Conservation (phyloP, 2,113 vertebrate genomes). For the Cryptotis parvus region DNA sequence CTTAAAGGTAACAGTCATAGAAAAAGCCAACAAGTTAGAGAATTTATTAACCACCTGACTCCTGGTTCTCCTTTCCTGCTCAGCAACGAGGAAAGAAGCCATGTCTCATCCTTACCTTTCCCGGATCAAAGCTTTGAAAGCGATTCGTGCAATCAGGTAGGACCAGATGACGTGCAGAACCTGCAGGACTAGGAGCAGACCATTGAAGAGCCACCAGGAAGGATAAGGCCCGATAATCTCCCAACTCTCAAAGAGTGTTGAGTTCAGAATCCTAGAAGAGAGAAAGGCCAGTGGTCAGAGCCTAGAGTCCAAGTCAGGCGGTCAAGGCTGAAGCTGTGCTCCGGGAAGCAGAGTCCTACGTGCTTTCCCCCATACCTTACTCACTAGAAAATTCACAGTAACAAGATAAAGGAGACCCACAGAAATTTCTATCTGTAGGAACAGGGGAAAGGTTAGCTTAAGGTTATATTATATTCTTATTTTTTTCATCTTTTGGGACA, state of each 20-base stretch:
- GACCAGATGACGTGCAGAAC: constrained; percentile 96
- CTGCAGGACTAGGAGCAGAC: constrained; percentile 93
- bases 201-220: constrained; percentile 98
- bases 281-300: constrained; percentile 59
- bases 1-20: constrained; percentile 20
- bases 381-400: constrained; percentile 33
- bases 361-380: not conserved
- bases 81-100: not conserved
- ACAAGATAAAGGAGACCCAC: constrained; percentile 28
- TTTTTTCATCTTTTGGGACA: too few species aligned
- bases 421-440: constrained; percentile 49
- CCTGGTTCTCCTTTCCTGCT: not conserved
- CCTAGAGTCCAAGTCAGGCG: constrained; percentile 39
- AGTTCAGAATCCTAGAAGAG: constrained; percentile 93
- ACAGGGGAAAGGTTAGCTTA: constrained; percentile 35
- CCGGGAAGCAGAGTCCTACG: not conserved
- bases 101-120: constrained; percentile 94
- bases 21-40: not conserved
- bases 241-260: constrained; percentile 98
- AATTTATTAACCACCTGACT: not conserved
- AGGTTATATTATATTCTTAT: not conserved
- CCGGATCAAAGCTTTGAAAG: constrained; percentile 92
- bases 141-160: constrained; percentile 95
- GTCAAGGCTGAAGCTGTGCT: not conserved
- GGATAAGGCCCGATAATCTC: constrained; percentile 94